Evolutionary conservation across 2,888 invertebrate genomes (phyloP), one percentile per base, ranked within the genome.

Genomic region (Tiphia femorata): DNA sequence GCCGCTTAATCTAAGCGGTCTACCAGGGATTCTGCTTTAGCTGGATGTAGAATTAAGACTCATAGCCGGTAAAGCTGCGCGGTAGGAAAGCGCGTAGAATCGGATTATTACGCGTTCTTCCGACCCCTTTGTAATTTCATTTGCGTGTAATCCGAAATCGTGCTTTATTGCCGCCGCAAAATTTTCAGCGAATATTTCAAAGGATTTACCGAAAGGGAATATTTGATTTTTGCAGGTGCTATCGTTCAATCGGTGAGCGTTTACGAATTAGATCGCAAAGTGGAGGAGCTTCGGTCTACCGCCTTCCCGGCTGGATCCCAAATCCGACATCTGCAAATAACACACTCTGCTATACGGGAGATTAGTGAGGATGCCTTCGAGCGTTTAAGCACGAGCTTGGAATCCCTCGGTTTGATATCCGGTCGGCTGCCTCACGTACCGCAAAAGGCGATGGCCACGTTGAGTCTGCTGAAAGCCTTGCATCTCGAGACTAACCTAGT

Each of bases 401-500:
- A 93, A 85, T 92, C 93, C 37, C 85, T 95, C 71, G 91, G 91
- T 79, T 86, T 94, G 73, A 89, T 92, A 61, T 92, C 92, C 57
- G 91, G 92, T 65, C 91, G 91, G 80, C 85, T 92, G 61, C 87
- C 87, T 70, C 89, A 88, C 83, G 88, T 94, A 64, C 94, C 94
- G 2, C 91, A 92, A 69, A 93, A 92, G 80, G 91, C 93, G 3
- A 87, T 94, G 68, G 88, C 89, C 35, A 88, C 90, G 43, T 85
- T 94, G 80, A 87, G 89, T 56, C 90, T 90, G 76, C 85, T 95
- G 46, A 90, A 88, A 64, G 89, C 91, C 1, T 86, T 95, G 58
- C 94, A 95, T 80, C 87, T 95, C 58, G 93, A 94, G 79, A 91
- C 92, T 64, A 96, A 96, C 84, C 89, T 91, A 77, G 93, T 96